phyloP scores from a whole-genome alignment of 2,113 vertebrate species.

The Rhagologus leucostigma region DNA sequence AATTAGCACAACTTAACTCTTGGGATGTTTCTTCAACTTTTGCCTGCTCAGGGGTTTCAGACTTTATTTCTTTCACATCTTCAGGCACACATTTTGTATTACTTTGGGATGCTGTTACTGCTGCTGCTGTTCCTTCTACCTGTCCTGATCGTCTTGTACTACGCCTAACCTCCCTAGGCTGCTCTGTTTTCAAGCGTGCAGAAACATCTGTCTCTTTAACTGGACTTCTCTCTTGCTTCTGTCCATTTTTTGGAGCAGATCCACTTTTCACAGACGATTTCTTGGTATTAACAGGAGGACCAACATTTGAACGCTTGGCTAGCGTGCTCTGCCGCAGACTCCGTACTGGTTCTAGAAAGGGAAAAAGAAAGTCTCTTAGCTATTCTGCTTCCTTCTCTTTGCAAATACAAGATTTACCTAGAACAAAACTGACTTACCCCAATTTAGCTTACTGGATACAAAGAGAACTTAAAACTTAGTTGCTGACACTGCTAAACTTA shows the following conservation, averaged over 20 bases:
- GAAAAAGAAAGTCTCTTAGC: constrained; percentile 56
- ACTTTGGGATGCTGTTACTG: constrained; percentile 12
- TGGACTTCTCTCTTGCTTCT: constrained; percentile 68
- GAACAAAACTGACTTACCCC: background rate
- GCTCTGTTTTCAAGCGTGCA: constrained; percentile 37
- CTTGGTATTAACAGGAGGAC: constrained; percentile 57
- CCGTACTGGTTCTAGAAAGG: constrained; percentile 70
- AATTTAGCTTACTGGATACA: background rate
- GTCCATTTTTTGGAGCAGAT: constrained; percentile 62
- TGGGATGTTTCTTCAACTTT: constrained; percentile 30
- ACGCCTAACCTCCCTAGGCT: constrained; percentile 63
- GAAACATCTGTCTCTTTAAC: constrained; percentile 71
- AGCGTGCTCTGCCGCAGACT: constrained; percentile 78
- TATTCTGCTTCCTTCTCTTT: background rate
- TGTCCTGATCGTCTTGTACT: constrained; percentile 48
- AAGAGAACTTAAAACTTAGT: background rate
- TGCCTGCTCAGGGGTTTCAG: constrained; percentile 1
- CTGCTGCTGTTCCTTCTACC: constrained; percentile 8
- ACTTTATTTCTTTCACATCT: constrained; percentile 39
- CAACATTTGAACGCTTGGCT: constrained; percentile 72
- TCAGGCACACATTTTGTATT: constrained; percentile 47
- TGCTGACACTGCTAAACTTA: background rate
- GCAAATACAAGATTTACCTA: background rate
- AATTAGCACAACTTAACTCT: constrained; percentile 27
- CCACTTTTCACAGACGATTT: constrained; percentile 70